These are phyloP conservation scores for Eurystomus glaucurus DNA, from an alignment of 2,797 vertebrate genomes.

Conservation along the genomic window DNA sequence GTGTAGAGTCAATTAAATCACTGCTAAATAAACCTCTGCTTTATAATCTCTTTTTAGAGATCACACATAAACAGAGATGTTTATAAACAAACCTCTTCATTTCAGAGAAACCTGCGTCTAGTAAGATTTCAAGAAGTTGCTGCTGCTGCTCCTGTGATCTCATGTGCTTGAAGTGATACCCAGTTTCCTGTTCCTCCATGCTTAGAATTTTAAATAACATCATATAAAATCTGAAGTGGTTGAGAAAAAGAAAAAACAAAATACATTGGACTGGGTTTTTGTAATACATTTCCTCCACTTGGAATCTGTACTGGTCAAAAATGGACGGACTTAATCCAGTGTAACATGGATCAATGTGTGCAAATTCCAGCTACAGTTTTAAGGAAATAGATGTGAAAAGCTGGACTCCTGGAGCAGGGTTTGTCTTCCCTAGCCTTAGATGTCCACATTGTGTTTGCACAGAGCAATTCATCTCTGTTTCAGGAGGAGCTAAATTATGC, in stretches of 20 bases:
- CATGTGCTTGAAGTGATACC: not conserved
- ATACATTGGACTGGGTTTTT: not conserved
- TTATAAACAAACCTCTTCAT: not conserved
- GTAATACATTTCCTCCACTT: not conserved
- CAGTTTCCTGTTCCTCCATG: not conserved
- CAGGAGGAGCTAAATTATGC: not conserved
- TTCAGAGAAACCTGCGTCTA: not conserved
- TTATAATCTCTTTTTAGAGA: not conserved
- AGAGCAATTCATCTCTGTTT: not conserved
- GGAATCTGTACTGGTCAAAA: not conserved
- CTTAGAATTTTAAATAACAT: not conserved
- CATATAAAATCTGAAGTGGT: not conserved
- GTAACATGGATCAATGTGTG: accelerated
- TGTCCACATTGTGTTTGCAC: not conserved
- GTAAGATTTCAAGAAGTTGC: not conserved
- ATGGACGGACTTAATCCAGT: accelerated
- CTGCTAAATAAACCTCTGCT: not conserved
- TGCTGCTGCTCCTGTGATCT: not conserved
- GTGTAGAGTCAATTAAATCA: not conserved
- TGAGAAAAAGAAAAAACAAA: not conserved
- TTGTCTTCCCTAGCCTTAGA: not conserved
- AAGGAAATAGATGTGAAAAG: not conserved
- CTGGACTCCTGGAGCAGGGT: not conserved
- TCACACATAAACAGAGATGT: not conserved
- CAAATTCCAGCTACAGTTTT: not conserved